A percentile compares a stretch with the other conserved stretches of the same genome.
Conservation (phyloP, 30 jellyfish, hydroid and myxozoan species). For the Cassiopea andromeda region DNA sequence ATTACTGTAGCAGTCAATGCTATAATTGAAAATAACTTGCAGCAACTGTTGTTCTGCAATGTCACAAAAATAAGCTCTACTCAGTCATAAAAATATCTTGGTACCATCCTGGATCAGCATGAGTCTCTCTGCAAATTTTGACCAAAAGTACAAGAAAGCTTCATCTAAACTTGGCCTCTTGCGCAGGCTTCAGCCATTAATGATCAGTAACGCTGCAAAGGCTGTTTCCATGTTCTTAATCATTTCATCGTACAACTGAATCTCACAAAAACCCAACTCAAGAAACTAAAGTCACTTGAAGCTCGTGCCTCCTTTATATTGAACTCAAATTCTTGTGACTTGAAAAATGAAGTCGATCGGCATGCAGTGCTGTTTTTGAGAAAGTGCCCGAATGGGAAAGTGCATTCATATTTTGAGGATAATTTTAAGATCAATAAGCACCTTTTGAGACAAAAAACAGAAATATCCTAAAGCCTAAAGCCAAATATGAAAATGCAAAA, state of each 20-base stretch:
- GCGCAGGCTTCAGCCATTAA: constrained; percentile 57
- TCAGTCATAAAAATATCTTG: neutral
- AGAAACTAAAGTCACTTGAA: constrained; percentile 49
- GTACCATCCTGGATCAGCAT: neutral
- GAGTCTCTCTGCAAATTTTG: neutral
- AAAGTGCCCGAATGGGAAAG: constrained; percentile 9
- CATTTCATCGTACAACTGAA: constrained; percentile 58
- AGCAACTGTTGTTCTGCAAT: neutral
- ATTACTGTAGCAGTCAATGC: too few relatives aligned
- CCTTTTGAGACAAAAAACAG: constrained; percentile 58
- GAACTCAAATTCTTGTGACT: neutral
- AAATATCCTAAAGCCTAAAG: constrained; percentile 65
- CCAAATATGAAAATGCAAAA: constrained; percentile 57
- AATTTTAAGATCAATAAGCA: constrained; percentile 55
- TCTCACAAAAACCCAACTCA: constrained; percentile 52
- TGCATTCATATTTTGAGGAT: constrained; percentile 64
- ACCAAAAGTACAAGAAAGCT: too few relatives aligned
- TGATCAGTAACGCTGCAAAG: constrained; percentile 60
- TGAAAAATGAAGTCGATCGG: constrained; percentile 56
- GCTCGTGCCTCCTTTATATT: constrained; percentile 55
- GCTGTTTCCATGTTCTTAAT: constrained; percentile 68
- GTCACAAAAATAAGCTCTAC: neutral
- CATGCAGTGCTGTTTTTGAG: constrained; percentile 56
- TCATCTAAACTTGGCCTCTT: constrained; percentile 20
- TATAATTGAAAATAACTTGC: too few relatives aligned